Percentiles rank a stretch among this genome's conserved stretches.
These are phyloP conservation scores for Fratercula arctica DNA, from an alignment of 2,797 vertebrate species.

Conservation along the genomic window DNA sequence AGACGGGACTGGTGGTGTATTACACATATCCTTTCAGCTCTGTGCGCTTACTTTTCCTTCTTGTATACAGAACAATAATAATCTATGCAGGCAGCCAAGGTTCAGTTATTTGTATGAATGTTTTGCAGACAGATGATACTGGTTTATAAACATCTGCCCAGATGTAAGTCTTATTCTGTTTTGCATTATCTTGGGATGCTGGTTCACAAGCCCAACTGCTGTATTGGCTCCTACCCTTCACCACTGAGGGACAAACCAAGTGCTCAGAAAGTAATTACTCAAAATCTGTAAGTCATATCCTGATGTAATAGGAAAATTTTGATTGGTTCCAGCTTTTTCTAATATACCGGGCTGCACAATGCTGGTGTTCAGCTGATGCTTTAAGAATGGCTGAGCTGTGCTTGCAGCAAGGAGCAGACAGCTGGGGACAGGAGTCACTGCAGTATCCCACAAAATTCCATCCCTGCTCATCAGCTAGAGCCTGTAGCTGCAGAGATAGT, in stretches of 20 bases:
- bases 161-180: background rate
- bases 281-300: background rate
- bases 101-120: background rate
- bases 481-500: background rate
- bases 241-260: background rate
- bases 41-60: background rate
- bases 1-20: background rate
- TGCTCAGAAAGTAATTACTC: background rate
- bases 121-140: background rate
- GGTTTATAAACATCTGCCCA: background rate
- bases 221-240: background rate
- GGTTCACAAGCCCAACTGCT: background rate
- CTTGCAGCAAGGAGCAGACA: background rate
- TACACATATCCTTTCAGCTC: background rate
- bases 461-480: background rate
- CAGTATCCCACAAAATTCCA: background rate
- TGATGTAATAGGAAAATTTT: background rate
- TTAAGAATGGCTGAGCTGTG: background rate
- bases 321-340: background rate
- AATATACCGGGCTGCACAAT: background rate
- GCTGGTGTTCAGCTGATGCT: background rate
- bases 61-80: background rate
- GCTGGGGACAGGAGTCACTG: background rate
- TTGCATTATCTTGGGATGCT: background rate
- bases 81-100: background rate